Percentiles rank a stretch among this genome's conserved stretches.
phyloP scores from a whole-genome alignment of 2,888 invertebrate genomes.

The Temnothorax unifasciatus region DNA sequence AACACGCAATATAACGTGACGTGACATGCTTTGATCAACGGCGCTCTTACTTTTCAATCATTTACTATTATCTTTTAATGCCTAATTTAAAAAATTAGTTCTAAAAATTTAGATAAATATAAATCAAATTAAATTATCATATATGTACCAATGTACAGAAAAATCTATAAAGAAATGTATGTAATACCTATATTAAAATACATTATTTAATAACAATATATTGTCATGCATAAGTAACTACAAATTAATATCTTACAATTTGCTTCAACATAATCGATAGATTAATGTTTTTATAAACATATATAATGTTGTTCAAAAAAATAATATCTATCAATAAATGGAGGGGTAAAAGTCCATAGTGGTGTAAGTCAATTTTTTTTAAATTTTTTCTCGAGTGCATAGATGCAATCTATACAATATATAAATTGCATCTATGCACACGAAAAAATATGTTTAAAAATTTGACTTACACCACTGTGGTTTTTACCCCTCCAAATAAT shows the following conservation, averaged over 20 bases:
- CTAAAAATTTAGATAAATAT: neutral
- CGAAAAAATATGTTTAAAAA: too few species aligned
- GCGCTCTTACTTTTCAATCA: constrained; percentile 15
- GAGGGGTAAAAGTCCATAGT: too few species aligned
- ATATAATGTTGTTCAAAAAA: neutral
- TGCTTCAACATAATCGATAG: constrained; percentile 1
- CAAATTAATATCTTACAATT: neutral
- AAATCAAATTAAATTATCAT: neutral
- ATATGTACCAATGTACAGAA: neutral
- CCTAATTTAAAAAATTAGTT: constrained; percentile 1
- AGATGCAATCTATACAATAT: too few species aligned
- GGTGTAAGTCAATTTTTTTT: too few species aligned
- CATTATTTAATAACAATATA: too few species aligned
- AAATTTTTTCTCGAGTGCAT: too few species aligned
- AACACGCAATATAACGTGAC: neutral
- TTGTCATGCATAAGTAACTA: neutral
- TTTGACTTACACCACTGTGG: too few species aligned
- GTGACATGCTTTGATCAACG: constrained; percentile 22
- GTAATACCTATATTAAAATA: neutral
- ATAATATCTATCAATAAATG: neutral
- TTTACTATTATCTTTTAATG: neutral
- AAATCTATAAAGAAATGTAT: neutral
- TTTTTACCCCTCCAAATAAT: too few species aligned
- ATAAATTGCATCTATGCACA: too few species aligned
- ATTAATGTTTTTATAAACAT: neutral